phyloP scores from a whole-genome alignment of 2,797 vertebrate genomes.

The Jordanella pulchra region DNA sequence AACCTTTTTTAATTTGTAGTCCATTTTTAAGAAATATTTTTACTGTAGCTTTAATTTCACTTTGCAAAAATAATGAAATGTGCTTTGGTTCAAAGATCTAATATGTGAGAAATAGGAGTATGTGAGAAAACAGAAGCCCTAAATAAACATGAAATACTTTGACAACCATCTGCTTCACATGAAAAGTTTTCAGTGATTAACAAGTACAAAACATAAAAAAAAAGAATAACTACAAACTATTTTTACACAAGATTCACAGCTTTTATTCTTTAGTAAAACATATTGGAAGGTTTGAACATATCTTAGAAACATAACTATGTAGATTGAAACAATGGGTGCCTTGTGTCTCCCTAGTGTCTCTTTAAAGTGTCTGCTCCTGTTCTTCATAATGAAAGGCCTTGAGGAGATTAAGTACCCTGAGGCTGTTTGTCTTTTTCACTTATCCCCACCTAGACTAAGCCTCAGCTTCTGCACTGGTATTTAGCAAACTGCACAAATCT shows the following conservation, averaged over 20 bases:
- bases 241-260: no score
- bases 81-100: neutral
- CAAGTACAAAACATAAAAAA: no score
- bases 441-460: conserved; percentile 42
- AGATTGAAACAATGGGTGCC: neutral
- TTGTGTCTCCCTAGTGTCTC: neutral
- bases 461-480: conserved; percentile 1
- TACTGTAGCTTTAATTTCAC: neutral
- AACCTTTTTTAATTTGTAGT: no score
- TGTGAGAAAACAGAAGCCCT: no score
- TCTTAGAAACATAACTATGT: neutral
- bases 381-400: neutral
- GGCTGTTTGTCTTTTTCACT: conserved; percentile 49
- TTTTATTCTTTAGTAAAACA: neutral
- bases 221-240: no score
- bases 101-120: neutral
- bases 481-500: conserved; percentile 54
- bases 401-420: conserved; percentile 11
- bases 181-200: no score
- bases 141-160: no score
- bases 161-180: no score
- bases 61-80: neutral
- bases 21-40: neutral
- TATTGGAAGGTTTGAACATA: neutral
- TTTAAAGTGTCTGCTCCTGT: neutral